Evolutionary conservation across 2,797 vertebrate species (phyloP).

Genomic region (Eulemur albifrons): DNA sequence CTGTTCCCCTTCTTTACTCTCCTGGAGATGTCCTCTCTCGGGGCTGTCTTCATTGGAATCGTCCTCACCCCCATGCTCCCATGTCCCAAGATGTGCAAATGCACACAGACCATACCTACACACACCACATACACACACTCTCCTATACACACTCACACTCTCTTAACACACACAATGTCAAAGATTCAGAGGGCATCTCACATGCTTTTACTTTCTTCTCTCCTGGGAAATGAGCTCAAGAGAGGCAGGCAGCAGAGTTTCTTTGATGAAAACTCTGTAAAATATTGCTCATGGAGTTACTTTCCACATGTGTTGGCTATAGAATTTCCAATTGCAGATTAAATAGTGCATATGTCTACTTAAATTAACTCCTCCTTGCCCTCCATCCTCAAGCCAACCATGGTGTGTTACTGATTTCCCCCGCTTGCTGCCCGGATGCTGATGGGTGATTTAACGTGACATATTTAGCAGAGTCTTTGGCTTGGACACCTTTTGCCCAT

Average conservation of each 20-base stretch:
- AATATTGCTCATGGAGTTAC: constrained; percentile 50
- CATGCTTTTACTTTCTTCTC: constrained; percentile 52
- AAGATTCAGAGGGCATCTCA: neutral
- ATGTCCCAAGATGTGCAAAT: neutral
- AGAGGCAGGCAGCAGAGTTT: constrained; percentile 54
- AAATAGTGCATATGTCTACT: constrained; percentile 45
- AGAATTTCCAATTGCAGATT: constrained; percentile 49
- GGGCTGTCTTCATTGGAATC: neutral
- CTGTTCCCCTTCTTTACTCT: neutral
- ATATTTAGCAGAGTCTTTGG: neutral
- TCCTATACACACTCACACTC: too few species aligned
- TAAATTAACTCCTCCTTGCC: constrained; percentile 51
- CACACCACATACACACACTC: neutral
- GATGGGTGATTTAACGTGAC: neutral
- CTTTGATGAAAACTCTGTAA: constrained; percentile 68
- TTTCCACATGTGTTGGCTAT: constrained; percentile 51
- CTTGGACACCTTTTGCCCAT: neutral
- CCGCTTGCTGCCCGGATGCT: neutral
- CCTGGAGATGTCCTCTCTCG: neutral
- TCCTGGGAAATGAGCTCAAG: constrained; percentile 32
- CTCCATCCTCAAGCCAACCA: neutral
- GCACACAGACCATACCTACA: too few species aligned
- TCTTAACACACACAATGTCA: neutral
- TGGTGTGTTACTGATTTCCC: neutral
- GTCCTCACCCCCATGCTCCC: neutral